Evolutionary conservation across 2,888 invertebrate species (phyloP).

Genomic region (Cylloceria caligata): DNA sequence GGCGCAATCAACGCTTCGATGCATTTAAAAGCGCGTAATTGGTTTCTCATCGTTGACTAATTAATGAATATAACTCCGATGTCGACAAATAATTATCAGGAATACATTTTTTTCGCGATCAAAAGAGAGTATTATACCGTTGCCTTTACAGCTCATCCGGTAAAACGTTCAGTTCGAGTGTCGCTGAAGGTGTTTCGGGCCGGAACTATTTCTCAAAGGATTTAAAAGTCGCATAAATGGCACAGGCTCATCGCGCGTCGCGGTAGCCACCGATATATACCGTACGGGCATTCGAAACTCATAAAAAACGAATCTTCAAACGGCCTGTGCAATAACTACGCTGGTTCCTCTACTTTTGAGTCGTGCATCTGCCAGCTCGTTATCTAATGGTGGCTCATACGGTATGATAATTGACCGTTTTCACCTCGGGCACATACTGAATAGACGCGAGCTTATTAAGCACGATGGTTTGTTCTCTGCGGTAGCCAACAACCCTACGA

Average conservation of each 20-base stretch:
- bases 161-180: conserved; percentile 4
- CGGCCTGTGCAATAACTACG: conserved; percentile 47
- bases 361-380: conserved; percentile 82
- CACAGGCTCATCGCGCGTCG: conserved; percentile 12
- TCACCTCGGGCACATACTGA: conserved; percentile 77
- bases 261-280: conserved; percentile 54
- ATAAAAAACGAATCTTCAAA: conserved; percentile 73
- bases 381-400: conserved; percentile 83
- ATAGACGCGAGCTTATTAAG: conserved; percentile 81
- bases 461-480: conserved; percentile 76
- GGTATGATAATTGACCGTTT: conserved; percentile 81
- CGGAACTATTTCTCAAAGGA: conserved; percentile 6
- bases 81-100: conserved; percentile 54
- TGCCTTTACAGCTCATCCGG: conserved; percentile 13
- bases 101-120: conserved; percentile 19
- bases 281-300: conserved; percentile 27
- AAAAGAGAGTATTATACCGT: conserved; percentile 23
- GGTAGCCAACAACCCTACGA: conserved; percentile 76
- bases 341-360: conserved; percentile 54
- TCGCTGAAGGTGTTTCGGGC: neutral
- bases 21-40: conserved; percentile 57
- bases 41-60: conserved; percentile 62
- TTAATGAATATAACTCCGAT: conserved; percentile 62
- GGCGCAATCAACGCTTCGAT: conserved; percentile 53
- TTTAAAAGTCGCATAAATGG: conserved; percentile 29